Conservation (phyloP, 1,140 invertebrate species). For the Calephelis nemesis region DNA sequence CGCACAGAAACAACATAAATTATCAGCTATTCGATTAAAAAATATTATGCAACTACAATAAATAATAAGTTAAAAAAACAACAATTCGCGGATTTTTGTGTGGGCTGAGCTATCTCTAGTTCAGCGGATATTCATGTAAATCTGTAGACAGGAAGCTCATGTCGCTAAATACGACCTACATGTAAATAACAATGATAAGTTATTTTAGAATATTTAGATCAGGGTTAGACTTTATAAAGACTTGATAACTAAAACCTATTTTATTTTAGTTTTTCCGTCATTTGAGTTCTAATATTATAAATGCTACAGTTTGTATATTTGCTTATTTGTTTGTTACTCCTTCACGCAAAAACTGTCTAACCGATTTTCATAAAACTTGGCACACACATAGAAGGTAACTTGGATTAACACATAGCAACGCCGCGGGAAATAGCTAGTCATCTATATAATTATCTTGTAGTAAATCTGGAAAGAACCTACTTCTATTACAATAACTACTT, state of each 20-base stretch:
- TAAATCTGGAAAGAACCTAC: too few relatives aligned
- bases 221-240: conserved; percentile 1
- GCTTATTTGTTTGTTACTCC: too few relatives aligned
- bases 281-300: neutral
- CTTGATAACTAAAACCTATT: neutral
- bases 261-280: neutral
- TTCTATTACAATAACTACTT: too few relatives aligned
- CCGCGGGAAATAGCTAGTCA: neutral
- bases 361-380: too few relatives aligned
- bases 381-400: too few relatives aligned
- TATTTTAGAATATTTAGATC: conserved; percentile 14
- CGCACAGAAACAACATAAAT: neutral
- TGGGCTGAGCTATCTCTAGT: conserved; percentile 29
- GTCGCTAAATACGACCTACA: conserved; percentile 27
- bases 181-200: conserved; percentile 10
- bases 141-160: conserved; percentile 17
- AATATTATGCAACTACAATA: conserved; percentile 1
- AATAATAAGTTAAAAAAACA: conserved; percentile 17
- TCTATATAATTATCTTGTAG: neutral
- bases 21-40: neutral
- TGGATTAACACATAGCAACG: too few relatives aligned
- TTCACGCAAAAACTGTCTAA: too few relatives aligned
- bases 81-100: conserved; percentile 23
- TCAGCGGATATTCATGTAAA: conserved; percentile 29
- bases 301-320: too few relatives aligned